These are phyloP conservation scores for Petroica traversi DNA, from an alignment of 2,113 vertebrate genomes.

Conservation along the genomic window DNA sequence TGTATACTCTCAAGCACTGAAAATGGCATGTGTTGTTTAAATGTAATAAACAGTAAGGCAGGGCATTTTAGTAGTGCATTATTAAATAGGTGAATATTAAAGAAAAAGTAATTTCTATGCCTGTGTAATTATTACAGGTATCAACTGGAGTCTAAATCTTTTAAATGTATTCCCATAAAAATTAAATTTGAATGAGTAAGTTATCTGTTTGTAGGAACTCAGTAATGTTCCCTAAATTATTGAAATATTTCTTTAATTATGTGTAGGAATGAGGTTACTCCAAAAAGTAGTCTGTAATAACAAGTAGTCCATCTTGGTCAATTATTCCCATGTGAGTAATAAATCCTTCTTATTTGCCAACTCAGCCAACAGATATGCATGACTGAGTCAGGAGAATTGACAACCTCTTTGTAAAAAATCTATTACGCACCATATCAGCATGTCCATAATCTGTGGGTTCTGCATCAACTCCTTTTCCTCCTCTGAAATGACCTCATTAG, in stretches of 20 bases:
- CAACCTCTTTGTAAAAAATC: constrained; percentile 63
- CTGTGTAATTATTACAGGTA: neutral
- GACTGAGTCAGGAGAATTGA: constrained; percentile 66
- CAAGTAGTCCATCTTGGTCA: constrained; percentile 33
- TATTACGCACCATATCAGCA: constrained; percentile 48
- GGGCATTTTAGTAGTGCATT: neutral
- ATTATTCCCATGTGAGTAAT: constrained; percentile 49
- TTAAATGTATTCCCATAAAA: neutral
- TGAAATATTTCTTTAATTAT: constrained; percentile 5
- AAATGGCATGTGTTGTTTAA: neutral
- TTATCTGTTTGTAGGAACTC: neutral
- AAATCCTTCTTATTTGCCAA: constrained; percentile 70
- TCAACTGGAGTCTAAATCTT: neutral
- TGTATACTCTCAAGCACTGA: neutral
- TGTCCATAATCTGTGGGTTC: constrained; percentile 54
- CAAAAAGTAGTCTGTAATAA: constrained; percentile 5
- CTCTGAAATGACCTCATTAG: neutral
- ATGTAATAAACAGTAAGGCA: neutral
- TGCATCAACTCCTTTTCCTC: constrained; percentile 37
- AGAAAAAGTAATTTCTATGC: neutral
- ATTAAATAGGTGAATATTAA: neutral
- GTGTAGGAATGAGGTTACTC: constrained; percentile 18
- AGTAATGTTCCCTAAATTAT: constrained; percentile 5
- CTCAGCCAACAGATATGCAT: constrained; percentile 66
- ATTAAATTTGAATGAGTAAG: neutral